These are phyloP conservation scores for Reinhardtius hippoglossoides DNA, from an alignment of 2,113 vertebrate genomes.

Conservation along the genomic window DNA sequence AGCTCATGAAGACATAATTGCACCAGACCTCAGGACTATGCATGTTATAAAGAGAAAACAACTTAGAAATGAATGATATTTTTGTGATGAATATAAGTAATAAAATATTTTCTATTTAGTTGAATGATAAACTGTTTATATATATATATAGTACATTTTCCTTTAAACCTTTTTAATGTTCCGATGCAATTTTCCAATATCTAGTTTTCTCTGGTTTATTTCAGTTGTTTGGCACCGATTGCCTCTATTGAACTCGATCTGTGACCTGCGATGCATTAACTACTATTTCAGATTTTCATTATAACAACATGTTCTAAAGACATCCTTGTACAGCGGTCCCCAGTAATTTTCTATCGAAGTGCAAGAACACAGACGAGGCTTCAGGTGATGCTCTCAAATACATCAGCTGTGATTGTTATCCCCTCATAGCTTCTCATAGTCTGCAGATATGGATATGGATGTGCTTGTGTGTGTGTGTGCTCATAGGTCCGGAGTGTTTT, in stretches of 20 bases:
- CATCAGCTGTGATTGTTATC: conserved; percentile 13
- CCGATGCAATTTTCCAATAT: too few relatives aligned
- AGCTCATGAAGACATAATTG: not conserved
- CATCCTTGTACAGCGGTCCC: not conserved
- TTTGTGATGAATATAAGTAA: too few relatives aligned
- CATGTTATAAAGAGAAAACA: too few relatives aligned
- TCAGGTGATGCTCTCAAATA: not conserved
- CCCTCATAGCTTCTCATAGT: not conserved
- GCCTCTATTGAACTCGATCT: conserved; percentile 34
- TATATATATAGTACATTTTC: too few relatives aligned
- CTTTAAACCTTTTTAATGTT: too few relatives aligned
- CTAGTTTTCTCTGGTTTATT: not conserved
- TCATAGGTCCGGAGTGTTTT: not conserved
- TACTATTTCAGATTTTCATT: conserved; percentile 54
- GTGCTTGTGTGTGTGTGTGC: not conserved
- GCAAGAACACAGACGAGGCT: not conserved
- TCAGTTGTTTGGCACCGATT: conserved; percentile 60
- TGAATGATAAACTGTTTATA: too few relatives aligned
- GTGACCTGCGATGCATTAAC: conserved; percentile 3
- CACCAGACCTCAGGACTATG: not conserved
- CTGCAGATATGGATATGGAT: not conserved
- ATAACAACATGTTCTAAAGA: not conserved
- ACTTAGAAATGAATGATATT: too few relatives aligned
- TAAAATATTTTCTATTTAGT: too few relatives aligned
- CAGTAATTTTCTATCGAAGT: not conserved